Conservation (phyloP, 2,797 vertebrate genomes). For the Labroides dimidiatus region DNA sequence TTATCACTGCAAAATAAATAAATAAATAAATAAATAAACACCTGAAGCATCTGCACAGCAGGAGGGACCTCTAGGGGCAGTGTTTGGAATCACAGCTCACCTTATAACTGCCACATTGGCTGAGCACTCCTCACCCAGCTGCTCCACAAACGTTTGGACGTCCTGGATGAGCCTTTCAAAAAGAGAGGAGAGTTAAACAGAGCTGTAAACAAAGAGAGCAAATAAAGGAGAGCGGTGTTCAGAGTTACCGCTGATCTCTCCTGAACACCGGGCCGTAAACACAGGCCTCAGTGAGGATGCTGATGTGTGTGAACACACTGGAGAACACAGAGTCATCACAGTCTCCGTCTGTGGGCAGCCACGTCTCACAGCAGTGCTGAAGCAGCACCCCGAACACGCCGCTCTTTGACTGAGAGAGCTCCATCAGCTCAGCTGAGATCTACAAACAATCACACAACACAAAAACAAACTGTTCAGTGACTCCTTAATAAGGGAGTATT, state of each 20-base stretch:
- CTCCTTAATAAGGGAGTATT: too few species aligned
- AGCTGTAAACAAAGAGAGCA: not conserved
- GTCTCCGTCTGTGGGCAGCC: constrained; percentile 78
- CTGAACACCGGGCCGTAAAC: constrained; percentile 93
- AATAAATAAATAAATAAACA: constrained; percentile 44
- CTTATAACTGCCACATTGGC: constrained; percentile 86
- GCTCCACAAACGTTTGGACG: constrained; percentile 90
- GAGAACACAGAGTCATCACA: constrained; percentile 66
- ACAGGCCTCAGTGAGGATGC: constrained; percentile 90
- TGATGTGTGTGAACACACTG: constrained; percentile 84
- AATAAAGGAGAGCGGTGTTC: not conserved
- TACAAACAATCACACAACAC: constrained; percentile 63
- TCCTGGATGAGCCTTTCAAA: constrained; percentile 90
- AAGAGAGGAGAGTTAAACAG: not conserved
- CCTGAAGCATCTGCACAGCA: not conserved
- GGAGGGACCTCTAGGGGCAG: constrained; percentile 57
- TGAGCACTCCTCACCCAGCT: constrained; percentile 87
- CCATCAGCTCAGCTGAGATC: constrained; percentile 88
- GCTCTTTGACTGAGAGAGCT: constrained; percentile 89
- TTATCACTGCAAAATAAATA: constrained; percentile 83
- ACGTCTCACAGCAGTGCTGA: constrained; percentile 89
- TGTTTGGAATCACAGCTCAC: constrained; percentile 63
- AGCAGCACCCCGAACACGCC: constrained; percentile 92
- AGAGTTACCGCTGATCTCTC: constrained; percentile 91
- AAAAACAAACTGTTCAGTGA: not conserved